Base-by-base conservation (phyloP, 2,888 invertebrate genomes). In the Drosophila meridionalis region DNA sequence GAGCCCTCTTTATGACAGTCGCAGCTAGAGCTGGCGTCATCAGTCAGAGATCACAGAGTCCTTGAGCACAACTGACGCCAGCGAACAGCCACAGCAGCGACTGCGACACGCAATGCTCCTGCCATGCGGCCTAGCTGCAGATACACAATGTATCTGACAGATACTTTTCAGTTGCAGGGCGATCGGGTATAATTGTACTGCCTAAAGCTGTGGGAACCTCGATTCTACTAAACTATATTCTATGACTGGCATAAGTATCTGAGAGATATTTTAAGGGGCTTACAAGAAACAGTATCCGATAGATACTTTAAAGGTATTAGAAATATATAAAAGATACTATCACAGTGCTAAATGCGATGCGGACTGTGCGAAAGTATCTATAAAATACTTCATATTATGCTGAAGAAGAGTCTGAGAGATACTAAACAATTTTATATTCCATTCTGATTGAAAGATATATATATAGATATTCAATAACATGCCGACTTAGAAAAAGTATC, bases 51-150 rank as follows among this genome's bases (percentile, higher is more conserved):
- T 66, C 66, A 5, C 28, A 26, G 20, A 87, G 86, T 86, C 91
- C 91, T 91, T 91, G 91, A 90, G 70, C 88, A 79, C 91, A 91
- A 90, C 91, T 91, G 91, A 85, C 88, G 90, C 80, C 55, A 11
- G 38, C 38, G 38, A 26, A 9, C 28, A 89, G 76, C 79, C 61
- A 69, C 40, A 67, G 66, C 40, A 50, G 43, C 65, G 26, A 50
- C 28, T 5, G 8, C 55, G 32, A 72, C 88, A 87, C 84, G 84
- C 89, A 85, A 88, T 66, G 53, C 48, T 9, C 14, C 4, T 7
- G 34, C 20, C 30, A 50, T 20, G 11, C 52, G 7, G 11, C 30
- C 4, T 5, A 20, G 38, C 14, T 30, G n/a, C 3, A 20, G 20
- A 5, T 6, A 2, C 56, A 7, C 30, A 56, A 20, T 20, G 43